A percentile compares a stretch with the other conserved stretches of the same genome.
Evolutionary conservation across 2,797 vertebrate species (phyloP).

Genomic region (Sarcophilus harrisii): DNA sequence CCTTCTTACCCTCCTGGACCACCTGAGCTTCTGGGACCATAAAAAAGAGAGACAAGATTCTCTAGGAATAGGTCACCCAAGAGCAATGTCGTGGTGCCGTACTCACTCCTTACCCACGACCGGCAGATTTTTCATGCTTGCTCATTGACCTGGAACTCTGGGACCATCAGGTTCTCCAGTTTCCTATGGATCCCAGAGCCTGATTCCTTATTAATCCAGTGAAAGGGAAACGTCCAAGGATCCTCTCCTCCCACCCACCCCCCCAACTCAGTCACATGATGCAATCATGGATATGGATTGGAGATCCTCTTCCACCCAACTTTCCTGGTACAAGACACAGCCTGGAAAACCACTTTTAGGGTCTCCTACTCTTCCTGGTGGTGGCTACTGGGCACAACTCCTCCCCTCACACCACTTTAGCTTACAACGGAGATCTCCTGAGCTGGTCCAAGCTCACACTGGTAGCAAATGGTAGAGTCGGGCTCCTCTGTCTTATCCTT

Average conservation of each 20-base stretch:
- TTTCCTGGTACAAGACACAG: background rate
- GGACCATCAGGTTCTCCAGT: background rate
- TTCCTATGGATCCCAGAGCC: background rate
- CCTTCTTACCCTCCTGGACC: too few relatives aligned
- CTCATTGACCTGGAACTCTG: background rate
- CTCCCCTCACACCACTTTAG: background rate
- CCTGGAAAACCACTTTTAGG: background rate
- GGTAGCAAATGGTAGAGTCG: background rate
- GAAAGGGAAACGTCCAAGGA: background rate
- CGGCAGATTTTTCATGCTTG: background rate
- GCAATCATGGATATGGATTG: background rate
- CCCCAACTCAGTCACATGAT: background rate
- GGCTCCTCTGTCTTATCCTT: background rate
- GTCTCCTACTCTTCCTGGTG: background rate
- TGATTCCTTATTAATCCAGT: background rate
- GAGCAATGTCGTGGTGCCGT: background rate
- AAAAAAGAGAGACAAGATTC: too few relatives aligned
- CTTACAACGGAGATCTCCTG: background rate
- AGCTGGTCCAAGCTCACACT: background rate
- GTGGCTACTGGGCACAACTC: background rate
- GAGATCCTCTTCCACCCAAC: background rate
- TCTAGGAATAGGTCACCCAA: background rate
- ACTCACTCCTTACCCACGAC: background rate
- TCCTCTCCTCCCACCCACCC: background rate
- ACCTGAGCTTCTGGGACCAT: too few relatives aligned